These are phyloP conservation scores for Himalopsyche kuldschensis DNA, from an alignment of 2,888 invertebrate species.

Conservation along the genomic window DNA sequence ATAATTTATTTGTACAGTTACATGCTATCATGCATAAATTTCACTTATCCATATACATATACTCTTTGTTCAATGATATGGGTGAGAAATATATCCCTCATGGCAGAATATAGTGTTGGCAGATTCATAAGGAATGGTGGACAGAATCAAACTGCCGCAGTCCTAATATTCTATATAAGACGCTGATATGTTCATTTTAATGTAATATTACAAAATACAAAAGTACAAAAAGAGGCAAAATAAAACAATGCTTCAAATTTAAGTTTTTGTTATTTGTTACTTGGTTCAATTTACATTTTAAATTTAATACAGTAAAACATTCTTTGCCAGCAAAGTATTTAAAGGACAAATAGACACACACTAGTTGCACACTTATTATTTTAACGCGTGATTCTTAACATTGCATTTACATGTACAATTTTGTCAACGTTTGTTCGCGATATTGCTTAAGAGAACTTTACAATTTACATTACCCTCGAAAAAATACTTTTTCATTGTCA, in stretches of 20 bases:
- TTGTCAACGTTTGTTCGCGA: not conserved
- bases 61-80: no score
- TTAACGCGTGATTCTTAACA: not conserved
- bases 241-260: not conserved
- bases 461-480: not conserved
- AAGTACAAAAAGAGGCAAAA: not conserved
- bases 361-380: not conserved
- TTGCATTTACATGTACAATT: not conserved
- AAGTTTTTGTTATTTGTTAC: not conserved
- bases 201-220: no score
- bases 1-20: no score
- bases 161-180: no score
- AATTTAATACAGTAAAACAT: not conserved
- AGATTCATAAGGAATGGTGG: no score
- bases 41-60: no score
- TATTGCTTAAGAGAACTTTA: not conserved
- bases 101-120: no score
- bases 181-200: no score
- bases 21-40: no score
- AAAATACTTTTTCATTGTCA: not conserved
- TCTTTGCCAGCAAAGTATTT: conserved; percentile 3
- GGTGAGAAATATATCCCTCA: no score
- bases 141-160: no score
- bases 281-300: not conserved
- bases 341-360: not conserved